Evolutionary conservation across 1,140 invertebrate species (phyloP), one percentile per base, ranked within the genome.

Genomic region (Penaeus japonicus): DNA sequence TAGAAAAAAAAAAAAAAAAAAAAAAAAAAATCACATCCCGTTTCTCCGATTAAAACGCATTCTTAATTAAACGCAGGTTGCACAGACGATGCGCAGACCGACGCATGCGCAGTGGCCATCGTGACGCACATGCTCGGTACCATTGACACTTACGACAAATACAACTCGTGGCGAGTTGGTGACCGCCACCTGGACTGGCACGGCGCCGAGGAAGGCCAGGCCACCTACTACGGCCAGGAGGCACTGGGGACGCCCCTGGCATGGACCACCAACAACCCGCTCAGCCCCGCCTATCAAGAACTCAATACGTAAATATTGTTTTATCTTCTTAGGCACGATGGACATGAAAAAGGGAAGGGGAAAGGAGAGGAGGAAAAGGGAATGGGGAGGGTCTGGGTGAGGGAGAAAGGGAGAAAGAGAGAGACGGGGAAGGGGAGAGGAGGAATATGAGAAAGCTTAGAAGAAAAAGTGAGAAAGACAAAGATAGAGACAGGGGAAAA

Each of bases 161-260:
- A 92, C 82, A 91, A 92, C 85, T 90, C 92, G 0, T 93, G 93
- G 93, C 91, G 90, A 54, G 90, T 90, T 59, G 92, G 92, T 0
- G 93, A 93, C 84, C 90, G 91, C 62, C 91, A 91, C 84, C 87
- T 94, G 54, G 93, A 94, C 90, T 94, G 93, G 92, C 92, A 92
- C 84, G 93, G 93, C 22, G 91, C 91, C 0, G 92, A 93, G 90
- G 24, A 85, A 0, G 92, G 92, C 7, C 93, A 93, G 90, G 93
- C 92, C 1, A 89, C 89, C 18, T 91, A 92, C 54, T 91, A 92
- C 18, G 92, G 92, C 10, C 84, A 85, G 17, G 17, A 73, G 24
- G 92, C 93, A 1, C 59, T 89, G 12, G 93, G 93, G 27, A 93
- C 93, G 1, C 93, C 93, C 4, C 90, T 92, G 2, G 91, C 92